Conservation (phyloP, 1,140 invertebrate species). For the Mesaphorura yosii region DNA sequence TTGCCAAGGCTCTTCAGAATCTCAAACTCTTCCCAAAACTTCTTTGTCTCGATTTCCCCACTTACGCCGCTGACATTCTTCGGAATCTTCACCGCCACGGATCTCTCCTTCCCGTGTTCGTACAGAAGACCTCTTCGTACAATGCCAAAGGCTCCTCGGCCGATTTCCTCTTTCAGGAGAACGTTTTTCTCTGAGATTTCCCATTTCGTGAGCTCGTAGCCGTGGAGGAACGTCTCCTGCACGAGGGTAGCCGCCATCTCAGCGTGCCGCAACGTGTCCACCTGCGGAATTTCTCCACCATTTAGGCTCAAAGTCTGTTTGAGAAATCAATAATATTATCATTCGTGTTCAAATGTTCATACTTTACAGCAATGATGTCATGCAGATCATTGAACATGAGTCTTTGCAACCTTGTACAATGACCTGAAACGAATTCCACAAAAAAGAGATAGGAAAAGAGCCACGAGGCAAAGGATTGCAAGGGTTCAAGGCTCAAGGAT, state of each 20-base stretch:
- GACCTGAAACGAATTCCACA: too few relatives aligned
- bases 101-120: slow-evolving; percentile 7
- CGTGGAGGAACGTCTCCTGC: slow-evolving; percentile 6
- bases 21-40: slow-evolving; percentile 60
- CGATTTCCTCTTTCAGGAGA: slow-evolving; percentile 12
- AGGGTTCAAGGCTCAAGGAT: too few relatives aligned
- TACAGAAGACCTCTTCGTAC: slow-evolving; percentile 15
- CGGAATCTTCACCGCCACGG: slow-evolving; percentile 20
- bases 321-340: background rate
- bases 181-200: slow-evolving; percentile 16
- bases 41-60: slow-evolving; percentile 3
- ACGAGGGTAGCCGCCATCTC: too few relatives aligned
- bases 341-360: background rate
- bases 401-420: too few relatives aligned
- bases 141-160: slow-evolving; percentile 18
- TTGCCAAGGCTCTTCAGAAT: slow-evolving; percentile 61
- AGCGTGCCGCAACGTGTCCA: too few relatives aligned
- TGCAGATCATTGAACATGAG: background rate
- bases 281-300: slow-evolving; percentile 20
- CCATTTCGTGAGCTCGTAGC: slow-evolving; percentile 15
- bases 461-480: too few relatives aligned
- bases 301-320: background rate
- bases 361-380: background rate
- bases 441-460: too few relatives aligned
- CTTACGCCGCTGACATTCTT: background rate